Evolutionary conservation across 2,797 vertebrate genomes (phyloP).

Genomic region (Channallabes apus): DNA sequence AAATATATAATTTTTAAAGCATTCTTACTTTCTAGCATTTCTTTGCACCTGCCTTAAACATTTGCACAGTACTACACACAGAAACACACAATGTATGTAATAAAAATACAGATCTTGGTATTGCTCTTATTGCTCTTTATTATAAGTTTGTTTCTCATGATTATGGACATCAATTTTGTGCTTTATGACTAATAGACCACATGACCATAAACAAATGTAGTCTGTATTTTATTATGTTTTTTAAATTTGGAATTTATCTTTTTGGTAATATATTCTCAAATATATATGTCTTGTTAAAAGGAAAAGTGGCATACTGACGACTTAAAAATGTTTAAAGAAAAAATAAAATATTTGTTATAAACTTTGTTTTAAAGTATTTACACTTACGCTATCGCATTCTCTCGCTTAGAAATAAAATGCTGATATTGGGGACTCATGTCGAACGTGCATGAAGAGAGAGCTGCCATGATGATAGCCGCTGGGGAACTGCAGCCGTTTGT

Average conservation of each 20-base stretch:
- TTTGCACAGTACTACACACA: too few relatives aligned
- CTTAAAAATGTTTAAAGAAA: background rate
- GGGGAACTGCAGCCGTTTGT: conserved; percentile 98
- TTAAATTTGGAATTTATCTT: background rate
- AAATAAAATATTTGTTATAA: background rate
- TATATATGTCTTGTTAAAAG: background rate
- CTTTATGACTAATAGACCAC: background rate
- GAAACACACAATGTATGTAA: too few relatives aligned
- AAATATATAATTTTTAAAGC: too few relatives aligned
- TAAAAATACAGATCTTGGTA: too few relatives aligned
- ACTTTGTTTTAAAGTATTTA: background rate
- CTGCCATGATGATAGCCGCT: conserved; percentile 95
- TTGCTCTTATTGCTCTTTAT: background rate
- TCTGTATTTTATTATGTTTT: background rate
- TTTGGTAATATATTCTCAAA: background rate
- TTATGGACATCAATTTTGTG: background rate
- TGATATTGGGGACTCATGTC: conserved; percentile 99
- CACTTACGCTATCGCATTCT: too few relatives aligned
- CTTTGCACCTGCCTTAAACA: too few relatives aligned
- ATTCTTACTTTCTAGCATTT: too few relatives aligned
- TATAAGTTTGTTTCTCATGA: background rate
- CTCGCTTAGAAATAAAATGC: conserved; percentile 89
- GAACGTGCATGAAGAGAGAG: conserved; percentile 98
- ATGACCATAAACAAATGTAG: background rate
- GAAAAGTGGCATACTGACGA: background rate